Percentiles rank a stretch among this genome's conserved stretches.
Conservation (phyloP, 2,888 invertebrate species). For the Agrochola macilenta region DNA sequence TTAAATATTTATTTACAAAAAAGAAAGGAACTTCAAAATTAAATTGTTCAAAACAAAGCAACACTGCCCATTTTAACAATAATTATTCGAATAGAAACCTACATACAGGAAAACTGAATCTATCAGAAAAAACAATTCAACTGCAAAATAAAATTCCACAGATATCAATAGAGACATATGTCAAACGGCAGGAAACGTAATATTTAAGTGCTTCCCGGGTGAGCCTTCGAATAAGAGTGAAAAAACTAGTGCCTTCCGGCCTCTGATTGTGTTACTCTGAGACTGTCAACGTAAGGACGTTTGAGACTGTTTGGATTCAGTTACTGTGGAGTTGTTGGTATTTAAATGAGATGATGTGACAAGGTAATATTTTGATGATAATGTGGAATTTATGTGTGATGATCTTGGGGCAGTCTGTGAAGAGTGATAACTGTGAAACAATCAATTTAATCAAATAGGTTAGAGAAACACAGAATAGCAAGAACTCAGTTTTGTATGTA, state of each 20-base stretch:
- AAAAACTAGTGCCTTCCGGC: conserved; percentile 63
- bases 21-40: neutral
- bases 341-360: neutral
- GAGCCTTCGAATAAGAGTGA: conserved; percentile 43
- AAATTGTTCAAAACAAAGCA: neutral
- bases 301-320: conserved; percentile 22
- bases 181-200: conserved; percentile 63
- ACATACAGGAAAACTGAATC: conserved; percentile 1
- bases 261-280: conserved; percentile 59
- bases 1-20: no score
- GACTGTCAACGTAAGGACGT: conserved; percentile 32
- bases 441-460: neutral
- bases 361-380: neutral
- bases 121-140: conserved; percentile 34
- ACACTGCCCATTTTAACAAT: conserved; percentile 5
- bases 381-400: neutral
- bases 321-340: neutral
- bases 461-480: neutral
- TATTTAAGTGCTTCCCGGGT: conserved; percentile 64
- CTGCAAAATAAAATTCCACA: conserved; percentile 46
- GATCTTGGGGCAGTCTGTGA: neutral
- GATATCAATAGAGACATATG: conserved; percentile 61
- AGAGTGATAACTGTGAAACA: neutral
- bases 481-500: neutral
- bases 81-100: neutral